phyloP scores from a whole-genome alignment of 2,888 invertebrate genomes.

The Tineola bisselliella region DNA sequence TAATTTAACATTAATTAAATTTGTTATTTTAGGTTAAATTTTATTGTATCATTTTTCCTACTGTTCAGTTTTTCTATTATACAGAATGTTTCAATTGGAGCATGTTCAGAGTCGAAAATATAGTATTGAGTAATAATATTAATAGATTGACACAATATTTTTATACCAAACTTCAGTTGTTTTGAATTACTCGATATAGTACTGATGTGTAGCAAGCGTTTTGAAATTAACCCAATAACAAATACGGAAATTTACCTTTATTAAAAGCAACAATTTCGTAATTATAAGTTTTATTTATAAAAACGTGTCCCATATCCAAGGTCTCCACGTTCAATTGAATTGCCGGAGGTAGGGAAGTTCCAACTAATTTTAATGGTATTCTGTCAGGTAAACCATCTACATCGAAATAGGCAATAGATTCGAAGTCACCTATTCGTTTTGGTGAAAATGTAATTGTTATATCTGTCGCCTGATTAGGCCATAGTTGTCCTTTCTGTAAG shows the following conservation, averaged over 20 bases:
- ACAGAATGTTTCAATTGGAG: no score
- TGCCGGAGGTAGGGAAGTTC: conserved; percentile 67
- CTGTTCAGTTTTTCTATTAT: no score
- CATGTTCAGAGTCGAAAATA: no score
- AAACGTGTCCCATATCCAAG: conserved; percentile 66
- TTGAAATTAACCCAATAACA: no score
- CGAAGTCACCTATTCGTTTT: conserved; percentile 55
- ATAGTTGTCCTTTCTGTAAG: conserved; percentile 65
- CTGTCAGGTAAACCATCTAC: conserved; percentile 64
- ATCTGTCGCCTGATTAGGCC: conserved; percentile 64
- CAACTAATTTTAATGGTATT: conserved; percentile 58
- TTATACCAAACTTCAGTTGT: no score
- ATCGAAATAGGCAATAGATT: conserved; percentile 65
- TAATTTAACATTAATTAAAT: no score
- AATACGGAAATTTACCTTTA: conserved; percentile 58
- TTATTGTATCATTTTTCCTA: no score
- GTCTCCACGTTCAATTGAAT: conserved; percentile 65
- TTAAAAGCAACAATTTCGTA: conserved; percentile 70
- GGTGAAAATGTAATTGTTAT: conserved; percentile 68
- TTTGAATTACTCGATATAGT: no score
- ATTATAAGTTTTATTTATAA: conserved; percentile 65
- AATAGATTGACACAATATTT: no score
- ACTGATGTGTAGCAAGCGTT: no score
- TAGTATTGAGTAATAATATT: no score
- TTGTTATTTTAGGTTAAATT: no score